Evolutionary conservation across 1,140 invertebrate genomes (phyloP).

Genomic region (Diabrotica virgifera): DNA sequence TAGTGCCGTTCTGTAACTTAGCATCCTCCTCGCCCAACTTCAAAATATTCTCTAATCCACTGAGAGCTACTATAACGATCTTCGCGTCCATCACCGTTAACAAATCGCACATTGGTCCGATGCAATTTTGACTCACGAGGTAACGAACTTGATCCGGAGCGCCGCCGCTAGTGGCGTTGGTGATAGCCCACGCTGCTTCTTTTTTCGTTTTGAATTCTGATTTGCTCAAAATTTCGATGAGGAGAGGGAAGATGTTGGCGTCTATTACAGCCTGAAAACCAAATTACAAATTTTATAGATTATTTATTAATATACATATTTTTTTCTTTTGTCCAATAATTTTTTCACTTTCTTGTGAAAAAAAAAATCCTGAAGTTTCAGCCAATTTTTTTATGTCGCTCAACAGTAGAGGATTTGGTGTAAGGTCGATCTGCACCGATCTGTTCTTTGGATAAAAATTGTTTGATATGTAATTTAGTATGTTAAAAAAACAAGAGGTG

Average conservation of each 20-base stretch:
- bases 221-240: slow-evolving; percentile 87
- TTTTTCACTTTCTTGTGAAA: too few species aligned
- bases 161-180: slow-evolving; percentile 95
- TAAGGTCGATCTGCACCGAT: too few species aligned
- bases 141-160: slow-evolving; percentile 88
- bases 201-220: slow-evolving; percentile 96
- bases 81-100: slow-evolving; percentile 92
- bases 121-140: slow-evolving; percentile 71
- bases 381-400: too few species aligned
- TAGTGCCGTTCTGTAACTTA: slow-evolving; percentile 68
- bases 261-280: slow-evolving; percentile 83
- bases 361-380: too few species aligned
- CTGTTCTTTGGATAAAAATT: too few species aligned
- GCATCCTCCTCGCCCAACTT: slow-evolving; percentile 85
- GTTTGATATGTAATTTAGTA: too few species aligned
- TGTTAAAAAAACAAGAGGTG: too few species aligned
- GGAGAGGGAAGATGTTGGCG: slow-evolving; percentile 88
- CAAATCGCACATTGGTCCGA: slow-evolving; percentile 92
- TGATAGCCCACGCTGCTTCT: slow-evolving; percentile 97
- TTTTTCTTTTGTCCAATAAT: too few species aligned
- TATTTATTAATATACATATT: too few species aligned
- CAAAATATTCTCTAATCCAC: slow-evolving; percentile 94
- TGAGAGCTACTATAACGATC: slow-evolving; percentile 96
- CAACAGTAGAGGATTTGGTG: too few species aligned
- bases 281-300: background rate